Evolutionary conservation across 92 coral and sea anemone species (phyloP), one percentile per base, ranked within the genome.

Genomic region (Umimayanthus chanpuru): DNA sequence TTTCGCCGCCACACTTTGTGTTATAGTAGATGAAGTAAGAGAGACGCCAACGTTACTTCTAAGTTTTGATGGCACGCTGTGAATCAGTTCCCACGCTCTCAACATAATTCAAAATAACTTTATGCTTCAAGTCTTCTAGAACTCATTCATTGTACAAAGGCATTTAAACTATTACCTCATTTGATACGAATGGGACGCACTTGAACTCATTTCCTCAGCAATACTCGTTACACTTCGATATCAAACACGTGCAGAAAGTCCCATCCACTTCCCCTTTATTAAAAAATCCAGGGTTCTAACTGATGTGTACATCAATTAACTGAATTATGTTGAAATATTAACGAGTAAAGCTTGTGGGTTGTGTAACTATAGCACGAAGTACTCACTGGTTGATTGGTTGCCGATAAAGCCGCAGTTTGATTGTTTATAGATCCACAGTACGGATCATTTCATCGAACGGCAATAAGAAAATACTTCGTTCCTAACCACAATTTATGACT

Each of bases 81-180:
- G 25, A 73, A 32, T 73, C 43, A 77, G 1, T 40, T 77, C 81
- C 8, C 56, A 44, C 56, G 81, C 81, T 47, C 26, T 25, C 50
- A 1, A 6, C 10, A 21, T 49, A n/a, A n/a, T 78, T 21, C 36
- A 78, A 29, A 78, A 78, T 43, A 78, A 14, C n/a, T 75, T n/a
- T 1, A 78, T 78, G 82, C 82, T 78, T 78, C 64, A 44, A 25
- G 82, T 25, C 49, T 49, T 78, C 82, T 78, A 12, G 9, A 7
- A 78, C 20, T 28, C 10, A 3, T 44, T 43, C 30, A 50, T 78
- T 78, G 20, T 47, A 29, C 82, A 9, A 18, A 25, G 61, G 65
- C 66, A 78, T 78, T 44, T 40, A 16, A 78, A 78, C 82, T 78
- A 28, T 78, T 78, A 78, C 82, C 82, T 78, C 82, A 12, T 50